Evolutionary conservation across 2,113 vertebrate species (phyloP), one percentile per base, ranked within the genome.

Genomic region (Tachuris rubrigastra): DNA sequence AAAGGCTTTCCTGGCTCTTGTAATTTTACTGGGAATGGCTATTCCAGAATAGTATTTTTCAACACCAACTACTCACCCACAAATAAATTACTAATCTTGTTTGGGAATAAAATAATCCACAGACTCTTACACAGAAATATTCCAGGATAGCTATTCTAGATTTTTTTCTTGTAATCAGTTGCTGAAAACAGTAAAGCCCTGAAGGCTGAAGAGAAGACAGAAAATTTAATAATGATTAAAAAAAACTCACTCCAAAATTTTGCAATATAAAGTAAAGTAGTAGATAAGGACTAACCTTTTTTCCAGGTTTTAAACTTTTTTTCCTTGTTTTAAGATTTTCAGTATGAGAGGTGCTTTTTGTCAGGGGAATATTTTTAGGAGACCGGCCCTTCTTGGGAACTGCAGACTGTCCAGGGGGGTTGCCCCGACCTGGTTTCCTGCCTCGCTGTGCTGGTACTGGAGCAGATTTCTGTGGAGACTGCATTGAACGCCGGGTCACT

Each of bases 231-330:
- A 14, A 69, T 77, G 90, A 67, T 83, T 80, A 85, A 13, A 47
- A 77, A 67, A 83, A 63, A 66, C 68, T 95, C 56, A 93, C 82
- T 94, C 74, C 35, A 85, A 60, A 95, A 73, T 79, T 67, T 66
- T 89, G 80, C 78, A 93, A 90, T 55, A 94, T 16, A 96, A 95
- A 97, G 88, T 85, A 96, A 91, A 94, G 65, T 73, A 96, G 76
- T 58, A 97, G 93, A 95, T 69, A 71, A 94, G 8, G 83, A 97
- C 97, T 98, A 93, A 99, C 99, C 98, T 99, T 99, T 98, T 98
- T 98, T 94, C 98, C 98, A n/a, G 98, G 98, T 90, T 98, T 99
- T 95, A 98, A 98, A 73, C 98, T 98, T 96, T 98, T 98, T 97
- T 98, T 99, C 96, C 98, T 99, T 98, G 98, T 96, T 95, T 98